phyloP scores from a whole-genome alignment of 2,888 invertebrate genomes.

The Xestia c-nigrum region DNA sequence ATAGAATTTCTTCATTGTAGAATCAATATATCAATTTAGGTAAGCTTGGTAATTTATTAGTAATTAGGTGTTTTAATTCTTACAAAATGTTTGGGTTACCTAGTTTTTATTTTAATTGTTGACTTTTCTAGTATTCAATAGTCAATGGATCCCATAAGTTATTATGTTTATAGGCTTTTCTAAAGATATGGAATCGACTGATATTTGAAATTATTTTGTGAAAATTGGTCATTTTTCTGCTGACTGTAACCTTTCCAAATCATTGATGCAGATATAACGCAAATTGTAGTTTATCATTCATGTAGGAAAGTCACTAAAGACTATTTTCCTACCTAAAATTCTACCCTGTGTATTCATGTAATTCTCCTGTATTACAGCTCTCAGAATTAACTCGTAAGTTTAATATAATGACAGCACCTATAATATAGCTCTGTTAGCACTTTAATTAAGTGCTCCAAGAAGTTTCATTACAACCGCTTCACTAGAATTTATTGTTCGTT shows the following conservation, averaged over 20 bases:
- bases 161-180: no score
- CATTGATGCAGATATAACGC: not conserved
- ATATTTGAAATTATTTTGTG: no score
- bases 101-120: no score
- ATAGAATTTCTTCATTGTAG: not conserved
- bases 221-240: no score
- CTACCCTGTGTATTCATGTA: not conserved
- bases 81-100: not conserved
- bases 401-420: slow-evolving; percentile 15
- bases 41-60: no score
- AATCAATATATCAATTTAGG: no score
- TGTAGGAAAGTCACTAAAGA: not conserved
- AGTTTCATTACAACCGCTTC: slow-evolving; percentile 38
- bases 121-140: no score
- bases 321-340: not conserved
- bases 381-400: slow-evolving; percentile 5
- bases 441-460: slow-evolving; percentile 39
- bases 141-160: no score
- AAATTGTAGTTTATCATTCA: not conserved
- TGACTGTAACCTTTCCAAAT: not conserved
- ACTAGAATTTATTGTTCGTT: slow-evolving; percentile 27
- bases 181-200: not conserved
- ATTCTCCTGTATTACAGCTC: not conserved
- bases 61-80: not conserved
- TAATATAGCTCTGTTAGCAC: slow-evolving; percentile 6